Evolutionary conservation across 2,797 vertebrate species (phyloP), one percentile per base, ranked within the genome.

Genomic region (Tamandua tetradactyla): DNA sequence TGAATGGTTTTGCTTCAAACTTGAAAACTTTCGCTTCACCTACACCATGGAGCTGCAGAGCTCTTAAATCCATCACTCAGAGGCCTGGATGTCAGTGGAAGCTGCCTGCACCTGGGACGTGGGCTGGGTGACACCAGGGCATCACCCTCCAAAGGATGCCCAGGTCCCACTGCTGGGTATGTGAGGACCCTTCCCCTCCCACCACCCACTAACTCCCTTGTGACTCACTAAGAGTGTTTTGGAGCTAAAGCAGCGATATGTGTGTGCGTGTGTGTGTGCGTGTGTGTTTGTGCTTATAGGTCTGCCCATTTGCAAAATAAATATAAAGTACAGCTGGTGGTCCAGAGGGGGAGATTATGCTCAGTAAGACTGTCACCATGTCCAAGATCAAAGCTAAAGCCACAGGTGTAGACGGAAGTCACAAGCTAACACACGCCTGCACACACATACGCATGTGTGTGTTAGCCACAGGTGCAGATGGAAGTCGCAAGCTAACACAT

Each of bases 211-310:
- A 25, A 57, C 42, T 30, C 42, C 42, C 66, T 18, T 2, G 8
- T 57, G 14, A 83, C 59, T 64, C 69, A 20, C 66, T 7, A 18
- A 25, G 69, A 2, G 69, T 1, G 10, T n/a, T 35, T 35, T 22
- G 47, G 27, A 42, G 10, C 52, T 66, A 55, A 20, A 75, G 69
- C 44, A 52, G 69, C 15, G 74, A 55, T 18, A 5, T 37, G 11
- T 0, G 0, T 20, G 23, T 30, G 13, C 10, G 1, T 40, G 12
- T 23, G 1, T 8, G 35, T n/a, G n/a, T 10, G 35, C 27, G 12
- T 66, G 2, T 40, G 37, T 27, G 62, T 44, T n/a, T n/a, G n/a
- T n/a, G n/a, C n/a, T n/a, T n/a, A n/a, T n/a, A n/a, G n/a, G n/a
- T n/a, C n/a, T n/a, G n/a, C 32, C 4, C 2, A 42, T 71, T 84